A percentile compares a stretch with the other conserved stretches of the same genome.
Conservation (phyloP, 35 echinoderm and acorn worm genomes). For the Ophioderma brevispina region DNA sequence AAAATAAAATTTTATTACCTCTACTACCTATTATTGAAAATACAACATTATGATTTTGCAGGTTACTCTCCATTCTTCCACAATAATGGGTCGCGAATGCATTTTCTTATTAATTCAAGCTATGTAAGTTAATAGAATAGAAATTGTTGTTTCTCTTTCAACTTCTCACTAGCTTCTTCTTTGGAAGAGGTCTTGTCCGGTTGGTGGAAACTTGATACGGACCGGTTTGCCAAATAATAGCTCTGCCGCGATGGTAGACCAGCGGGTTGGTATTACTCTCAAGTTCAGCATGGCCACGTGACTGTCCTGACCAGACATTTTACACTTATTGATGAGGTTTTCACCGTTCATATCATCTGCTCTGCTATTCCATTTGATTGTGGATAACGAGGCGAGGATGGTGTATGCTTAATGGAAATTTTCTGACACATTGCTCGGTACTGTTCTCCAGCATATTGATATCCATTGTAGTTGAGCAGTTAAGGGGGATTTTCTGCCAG, state of each 20-base stretch:
- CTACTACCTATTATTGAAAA: too few relatives aligned
- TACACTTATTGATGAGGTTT: slow-evolving; percentile 39
- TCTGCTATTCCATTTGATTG: slow-evolving; percentile 21
- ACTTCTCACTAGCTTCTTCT: not conserved
- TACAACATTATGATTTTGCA: too few relatives aligned
- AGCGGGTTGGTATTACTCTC: slow-evolving; percentile 23
- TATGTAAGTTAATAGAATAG: too few relatives aligned
- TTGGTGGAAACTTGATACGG: too few relatives aligned
- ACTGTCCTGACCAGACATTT: slow-evolving; percentile 8
- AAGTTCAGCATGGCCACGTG: slow-evolving; percentile 31
- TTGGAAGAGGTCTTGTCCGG: too few relatives aligned
- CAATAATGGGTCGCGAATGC: too few relatives aligned
- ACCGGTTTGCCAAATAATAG: slow-evolving; percentile 27
- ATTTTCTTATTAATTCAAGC: too few relatives aligned
- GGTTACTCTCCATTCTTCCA: too few relatives aligned
- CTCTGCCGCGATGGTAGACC: slow-evolving; percentile 27
- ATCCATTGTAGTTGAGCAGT: too few relatives aligned
- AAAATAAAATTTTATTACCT: too few relatives aligned
- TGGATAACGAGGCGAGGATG: slow-evolving; percentile 12
- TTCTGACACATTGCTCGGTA: not conserved
- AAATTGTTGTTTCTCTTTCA: not conserved
- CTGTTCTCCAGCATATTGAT: too few relatives aligned
- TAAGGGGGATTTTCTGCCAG: too few relatives aligned
- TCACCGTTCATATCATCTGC: slow-evolving; percentile 5
- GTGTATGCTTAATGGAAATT: not conserved